A percentile compares a stretch with the other conserved stretches of the same genome.
phyloP scores from a whole-genome alignment of 2,797 vertebrate species.

The Hephaestus fuliginosus region DNA sequence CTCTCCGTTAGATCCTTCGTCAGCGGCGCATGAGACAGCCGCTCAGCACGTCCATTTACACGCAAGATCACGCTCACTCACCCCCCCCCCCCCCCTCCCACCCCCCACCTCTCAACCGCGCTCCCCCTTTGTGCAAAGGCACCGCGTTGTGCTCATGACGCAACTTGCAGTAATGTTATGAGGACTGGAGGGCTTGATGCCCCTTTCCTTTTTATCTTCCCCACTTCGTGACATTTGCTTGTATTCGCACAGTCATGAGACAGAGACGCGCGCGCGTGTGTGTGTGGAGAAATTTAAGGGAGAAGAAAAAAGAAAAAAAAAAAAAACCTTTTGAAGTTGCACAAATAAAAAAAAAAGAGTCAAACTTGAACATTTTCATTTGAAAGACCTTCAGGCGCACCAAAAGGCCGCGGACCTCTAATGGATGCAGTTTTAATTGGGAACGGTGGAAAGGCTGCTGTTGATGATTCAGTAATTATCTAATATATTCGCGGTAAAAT shows the following conservation, averaged over 20 bases:
- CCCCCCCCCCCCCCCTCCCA: background rate
- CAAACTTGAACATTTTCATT: conserved; percentile 5
- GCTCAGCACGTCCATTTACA: conserved; percentile 64
- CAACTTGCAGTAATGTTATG: conserved; percentile 74
- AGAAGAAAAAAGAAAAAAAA: background rate
- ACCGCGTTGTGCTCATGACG: conserved; percentile 72
- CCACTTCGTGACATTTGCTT: conserved; percentile 53
- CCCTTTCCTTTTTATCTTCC: conserved; percentile 59
- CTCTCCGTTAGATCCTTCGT: conserved; percentile 47
- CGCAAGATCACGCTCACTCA: conserved; percentile 47
- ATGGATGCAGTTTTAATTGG: conserved; percentile 18
- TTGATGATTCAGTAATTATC: background rate
- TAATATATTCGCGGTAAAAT: background rate
- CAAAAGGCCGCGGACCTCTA: background rate
- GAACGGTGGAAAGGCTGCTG: background rate
- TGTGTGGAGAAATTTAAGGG: background rate
- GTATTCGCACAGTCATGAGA: conserved; percentile 45
- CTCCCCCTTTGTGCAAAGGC: conserved; percentile 42
- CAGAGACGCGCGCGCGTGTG: background rate
- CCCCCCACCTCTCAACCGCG: background rate
- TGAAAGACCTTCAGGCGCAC: background rate
- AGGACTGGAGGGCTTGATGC: conserved; percentile 52
- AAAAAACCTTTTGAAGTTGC: conserved; percentile 27
- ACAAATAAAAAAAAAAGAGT: conserved; percentile 11
- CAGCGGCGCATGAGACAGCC: conserved; percentile 59